Base-by-base conservation (phyloP, 2,888 invertebrate species). In the Acleris cristana region DNA sequence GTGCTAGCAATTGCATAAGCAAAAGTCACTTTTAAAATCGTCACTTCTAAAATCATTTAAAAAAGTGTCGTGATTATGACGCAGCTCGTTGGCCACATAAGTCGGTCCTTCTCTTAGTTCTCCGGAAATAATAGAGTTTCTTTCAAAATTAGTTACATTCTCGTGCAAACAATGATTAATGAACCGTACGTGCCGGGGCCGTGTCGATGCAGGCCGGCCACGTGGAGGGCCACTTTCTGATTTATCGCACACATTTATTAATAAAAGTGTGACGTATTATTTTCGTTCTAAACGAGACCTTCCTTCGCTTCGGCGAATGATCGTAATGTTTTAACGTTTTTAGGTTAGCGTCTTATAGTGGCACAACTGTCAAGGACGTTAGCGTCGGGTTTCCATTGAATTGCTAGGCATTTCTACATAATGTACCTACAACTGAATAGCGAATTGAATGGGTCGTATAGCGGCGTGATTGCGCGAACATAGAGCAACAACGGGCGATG, bases 221-320 rank as follows among this genome's bases (percentile, higher is more conserved):
- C 65, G 66, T 60, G 68, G 68, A 58, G 53, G 65, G 51, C 70
- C 63, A 64, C 71, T 67, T 69, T n/a, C 68, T 69, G 71, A 72
- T 71, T 71, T 71, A 72, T 72, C 51, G 56, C 65, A 21, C 55
- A 56, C 60, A 65, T 69, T 69, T 72, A 73, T 74, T 72, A 73
- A 74, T 71, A 14, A 40, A 10, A 40, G 69, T 56, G 65, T 71
- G 69, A 73, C 65, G 10, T 34, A 34, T 69, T 70, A 70, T 73
- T 61, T 64, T 66, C 65, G 40, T 52, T 64, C 40, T 53, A 70
- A 61, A 71, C 57, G 69, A 55, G 62, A 34, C 59, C 52, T 44
- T 54, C 40, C 54, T 40, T 60, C n/a, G 23, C 3, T n/a, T 5
- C 3, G 12, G 23, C 30, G 30, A 18, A 48, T n/a, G 10, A 44